These are phyloP conservation scores for Idris sp. DNA, from an alignment of 1,140 invertebrate genomes.

Conservation along the genomic window DNA sequence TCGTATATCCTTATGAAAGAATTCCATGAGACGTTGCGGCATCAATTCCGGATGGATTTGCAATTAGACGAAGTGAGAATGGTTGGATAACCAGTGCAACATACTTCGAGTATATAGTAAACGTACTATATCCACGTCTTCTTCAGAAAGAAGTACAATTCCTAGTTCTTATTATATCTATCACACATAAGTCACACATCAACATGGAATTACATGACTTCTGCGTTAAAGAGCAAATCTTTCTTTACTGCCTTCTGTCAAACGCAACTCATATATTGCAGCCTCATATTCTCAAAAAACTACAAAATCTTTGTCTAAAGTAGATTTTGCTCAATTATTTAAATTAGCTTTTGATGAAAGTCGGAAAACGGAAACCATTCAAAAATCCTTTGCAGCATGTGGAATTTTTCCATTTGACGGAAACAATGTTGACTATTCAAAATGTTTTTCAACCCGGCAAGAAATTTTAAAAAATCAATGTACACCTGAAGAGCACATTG, in stretches of 20 bases:
- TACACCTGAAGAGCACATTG: too few species aligned
- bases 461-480: background rate
- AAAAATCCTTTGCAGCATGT: constrained; percentile 68
- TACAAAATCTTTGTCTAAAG: constrained; percentile 58
- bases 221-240: constrained; percentile 61
- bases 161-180: constrained; percentile 66
- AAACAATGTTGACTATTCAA: constrained; percentile 66
- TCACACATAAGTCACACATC: constrained; percentile 36
- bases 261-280: constrained; percentile 74
- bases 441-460: constrained; percentile 49
- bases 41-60: constrained; percentile 52
- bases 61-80: constrained; percentile 54
- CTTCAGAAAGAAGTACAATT: constrained; percentile 50
- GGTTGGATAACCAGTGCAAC: constrained; percentile 67
- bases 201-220: constrained; percentile 52
- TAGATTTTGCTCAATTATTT: constrained; percentile 67
- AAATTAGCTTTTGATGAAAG: constrained; percentile 51
- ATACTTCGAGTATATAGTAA: constrained; percentile 68
- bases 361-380: constrained; percentile 54
- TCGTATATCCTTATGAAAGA: constrained; percentile 23
- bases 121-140: constrained; percentile 63
- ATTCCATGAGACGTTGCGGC: constrained; percentile 28
- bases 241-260: constrained; percentile 63
- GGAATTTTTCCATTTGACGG: constrained; percentile 68
- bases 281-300: constrained; percentile 60